These are phyloP conservation scores for Gobiocypris rarus DNA, from an alignment of 2,113 vertebrate species.

Conservation along the genomic window DNA sequence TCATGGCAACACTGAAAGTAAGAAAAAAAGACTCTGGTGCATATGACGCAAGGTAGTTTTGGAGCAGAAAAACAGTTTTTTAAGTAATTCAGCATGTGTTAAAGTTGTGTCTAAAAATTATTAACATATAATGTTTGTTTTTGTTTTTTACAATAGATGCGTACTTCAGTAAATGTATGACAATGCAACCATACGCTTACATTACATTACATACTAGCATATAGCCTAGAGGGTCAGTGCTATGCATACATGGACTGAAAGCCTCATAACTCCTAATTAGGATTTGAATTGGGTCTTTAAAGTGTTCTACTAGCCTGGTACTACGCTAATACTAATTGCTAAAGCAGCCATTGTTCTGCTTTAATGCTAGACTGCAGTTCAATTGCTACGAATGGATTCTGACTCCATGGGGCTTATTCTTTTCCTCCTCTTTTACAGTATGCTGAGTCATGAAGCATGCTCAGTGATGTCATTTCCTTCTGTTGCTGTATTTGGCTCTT, in stretches of 20 bases:
- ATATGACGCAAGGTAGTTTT: not conserved
- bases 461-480: constrained; percentile 33
- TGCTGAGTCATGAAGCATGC: constrained; percentile 12
- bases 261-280: not conserved
- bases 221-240: not conserved
- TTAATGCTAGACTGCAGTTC: not conserved
- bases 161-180: too few species aligned
- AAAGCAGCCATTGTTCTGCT: not conserved
- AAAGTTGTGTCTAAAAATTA: too few species aligned
- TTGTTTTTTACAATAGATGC: too few species aligned
- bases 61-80: not conserved
- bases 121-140: too few species aligned
- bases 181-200: too few species aligned
- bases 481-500: not conserved
- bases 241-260: not conserved
- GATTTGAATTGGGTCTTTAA: not conserved
- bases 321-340: not conserved
- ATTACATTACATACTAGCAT: too few species aligned
- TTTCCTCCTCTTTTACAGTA: not conserved
- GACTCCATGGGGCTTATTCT: not conserved
- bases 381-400: not conserved
- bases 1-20: not conserved
- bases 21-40: not conserved
- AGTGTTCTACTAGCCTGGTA: not conserved
- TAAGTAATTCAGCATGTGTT: not conserved